These are phyloP conservation scores for Horisme vitalbata DNA, from an alignment of 2,888 invertebrate species.

Conservation along the genomic window DNA sequence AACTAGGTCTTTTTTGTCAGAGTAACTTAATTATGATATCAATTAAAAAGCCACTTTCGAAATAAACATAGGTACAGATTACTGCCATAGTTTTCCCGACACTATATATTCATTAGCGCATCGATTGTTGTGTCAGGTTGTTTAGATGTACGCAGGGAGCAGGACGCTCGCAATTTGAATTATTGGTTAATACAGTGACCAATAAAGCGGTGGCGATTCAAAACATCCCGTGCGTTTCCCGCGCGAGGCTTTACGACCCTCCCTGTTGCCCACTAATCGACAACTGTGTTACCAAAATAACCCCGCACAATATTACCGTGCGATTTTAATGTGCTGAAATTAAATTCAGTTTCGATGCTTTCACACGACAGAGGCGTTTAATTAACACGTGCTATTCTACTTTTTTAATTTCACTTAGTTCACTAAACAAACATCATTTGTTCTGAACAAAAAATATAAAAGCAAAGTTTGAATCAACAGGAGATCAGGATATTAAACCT, in stretches of 20 bases:
- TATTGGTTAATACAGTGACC: constrained; percentile 74
- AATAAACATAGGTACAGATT: neutral
- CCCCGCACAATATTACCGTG: constrained; percentile 50
- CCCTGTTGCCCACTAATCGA: constrained; percentile 77
- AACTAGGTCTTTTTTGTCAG: neutral
- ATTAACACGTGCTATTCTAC: neutral
- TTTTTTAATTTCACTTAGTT: too few species aligned
- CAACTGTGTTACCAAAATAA: constrained; percentile 76
- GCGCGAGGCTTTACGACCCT: constrained; percentile 65
- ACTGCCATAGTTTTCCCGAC: too few species aligned
- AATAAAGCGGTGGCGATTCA: constrained; percentile 78
- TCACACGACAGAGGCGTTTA: constrained; percentile 10
- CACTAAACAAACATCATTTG: too few species aligned
- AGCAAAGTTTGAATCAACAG: too few species aligned
- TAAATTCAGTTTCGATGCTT: constrained; percentile 25
- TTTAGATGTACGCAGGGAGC: constrained; percentile 42
- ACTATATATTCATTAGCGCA: constrained; percentile 26
- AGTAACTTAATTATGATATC: constrained; percentile 12
- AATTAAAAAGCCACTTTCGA: constrained; percentile 4
- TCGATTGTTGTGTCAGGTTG: constrained; percentile 48
- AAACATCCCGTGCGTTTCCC: constrained; percentile 77
- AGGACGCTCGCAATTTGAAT: constrained; percentile 61
- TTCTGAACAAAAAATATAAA: too few species aligned
- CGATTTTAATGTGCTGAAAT: constrained; percentile 40
- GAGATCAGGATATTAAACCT: too few species aligned